These are phyloP conservation scores for Toxotes jaculatrix DNA, from an alignment of 2,113 vertebrate species.

Conservation along the genomic window DNA sequence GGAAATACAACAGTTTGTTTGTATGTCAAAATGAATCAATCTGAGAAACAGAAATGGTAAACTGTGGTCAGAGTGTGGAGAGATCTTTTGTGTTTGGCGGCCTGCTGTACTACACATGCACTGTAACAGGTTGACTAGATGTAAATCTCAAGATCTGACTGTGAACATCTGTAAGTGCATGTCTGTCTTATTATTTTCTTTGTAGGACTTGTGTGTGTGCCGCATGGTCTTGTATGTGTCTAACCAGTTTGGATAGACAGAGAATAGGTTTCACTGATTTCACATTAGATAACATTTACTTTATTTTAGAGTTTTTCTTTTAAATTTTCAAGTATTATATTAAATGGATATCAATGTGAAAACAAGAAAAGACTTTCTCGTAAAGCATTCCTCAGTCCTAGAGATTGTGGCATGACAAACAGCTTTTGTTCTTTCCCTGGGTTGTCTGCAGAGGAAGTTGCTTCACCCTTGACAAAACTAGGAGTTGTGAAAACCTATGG, in stretches of 20 bases:
- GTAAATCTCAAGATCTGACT: slow-evolving; percentile 2
- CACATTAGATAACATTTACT: background rate
- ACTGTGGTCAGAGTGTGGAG: background rate
- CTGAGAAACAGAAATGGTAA: background rate
- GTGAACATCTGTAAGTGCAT: background rate
- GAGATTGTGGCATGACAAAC: background rate
- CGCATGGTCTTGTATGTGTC: background rate
- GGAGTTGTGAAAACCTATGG: slow-evolving; percentile 74
- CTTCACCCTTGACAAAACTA: slow-evolving; percentile 65
- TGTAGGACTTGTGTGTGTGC: slow-evolving; percentile 3
- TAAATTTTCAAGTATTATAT: background rate
- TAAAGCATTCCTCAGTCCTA: background rate
- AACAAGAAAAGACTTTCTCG: background rate
- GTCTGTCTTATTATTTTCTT: background rate
- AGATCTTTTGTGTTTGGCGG: slow-evolving; percentile 2
- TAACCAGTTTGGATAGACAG: slow-evolving; percentile 38
- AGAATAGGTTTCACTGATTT: background rate
- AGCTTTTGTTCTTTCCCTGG: slow-evolving; percentile 41
- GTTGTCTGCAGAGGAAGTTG: slow-evolving; percentile 69
- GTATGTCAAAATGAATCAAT: background rate
- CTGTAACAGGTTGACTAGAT: background rate
- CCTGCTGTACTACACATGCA: background rate
- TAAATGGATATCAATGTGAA: background rate
- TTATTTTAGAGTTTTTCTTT: background rate
- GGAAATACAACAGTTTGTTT: slow-evolving; percentile 4